These are phyloP conservation scores for Zaprionus gabonicus DNA, from an alignment of 1,140 invertebrate genomes.

Conservation along the genomic window DNA sequence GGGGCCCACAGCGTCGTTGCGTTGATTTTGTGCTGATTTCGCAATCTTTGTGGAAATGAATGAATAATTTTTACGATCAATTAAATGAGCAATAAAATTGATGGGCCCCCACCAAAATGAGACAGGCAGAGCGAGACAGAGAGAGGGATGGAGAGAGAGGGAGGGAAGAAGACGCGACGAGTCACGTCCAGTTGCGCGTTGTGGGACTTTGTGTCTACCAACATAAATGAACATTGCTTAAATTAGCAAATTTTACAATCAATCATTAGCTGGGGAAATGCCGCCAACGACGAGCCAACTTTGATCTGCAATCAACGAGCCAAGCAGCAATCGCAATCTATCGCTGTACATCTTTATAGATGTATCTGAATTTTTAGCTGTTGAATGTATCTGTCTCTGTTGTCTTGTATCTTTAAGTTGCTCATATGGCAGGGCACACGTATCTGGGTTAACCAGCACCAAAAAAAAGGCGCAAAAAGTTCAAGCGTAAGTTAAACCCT, in stretches of 20 bases:
- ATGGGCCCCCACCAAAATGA: conserved; percentile 50
- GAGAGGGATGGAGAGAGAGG: not conserved
- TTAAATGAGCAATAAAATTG: conserved; percentile 80
- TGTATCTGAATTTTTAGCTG: conserved; percentile 7
- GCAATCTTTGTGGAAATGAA: conserved; percentile 68
- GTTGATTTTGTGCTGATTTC: conserved; percentile 46
- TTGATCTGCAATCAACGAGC: conserved; percentile 62
- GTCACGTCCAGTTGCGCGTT: conserved; percentile 26
- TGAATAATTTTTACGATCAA: conserved; percentile 82
- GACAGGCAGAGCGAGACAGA: not conserved
- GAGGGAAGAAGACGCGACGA: not conserved
- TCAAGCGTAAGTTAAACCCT: conserved; percentile 72
- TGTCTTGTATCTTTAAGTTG: conserved; percentile 21
- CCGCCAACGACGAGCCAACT: conserved; percentile 52
- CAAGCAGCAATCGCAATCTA: conserved; percentile 34
- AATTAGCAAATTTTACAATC: conserved; percentile 81
- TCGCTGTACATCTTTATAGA: conserved; percentile 9
- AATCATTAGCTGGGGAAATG: conserved; percentile 68
- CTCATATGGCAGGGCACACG: conserved; percentile 39
- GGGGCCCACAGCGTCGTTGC: conserved; percentile 47
- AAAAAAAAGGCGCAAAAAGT: conserved; percentile 51
- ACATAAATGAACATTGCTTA: conserved; percentile 79
- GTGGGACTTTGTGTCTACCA: conserved; percentile 28
- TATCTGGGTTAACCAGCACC: conserved; percentile 58
- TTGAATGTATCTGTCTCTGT: not conserved